Base-by-base conservation (phyloP, 2,113 vertebrate species). In the Engraulis encrasicolus region DNA sequence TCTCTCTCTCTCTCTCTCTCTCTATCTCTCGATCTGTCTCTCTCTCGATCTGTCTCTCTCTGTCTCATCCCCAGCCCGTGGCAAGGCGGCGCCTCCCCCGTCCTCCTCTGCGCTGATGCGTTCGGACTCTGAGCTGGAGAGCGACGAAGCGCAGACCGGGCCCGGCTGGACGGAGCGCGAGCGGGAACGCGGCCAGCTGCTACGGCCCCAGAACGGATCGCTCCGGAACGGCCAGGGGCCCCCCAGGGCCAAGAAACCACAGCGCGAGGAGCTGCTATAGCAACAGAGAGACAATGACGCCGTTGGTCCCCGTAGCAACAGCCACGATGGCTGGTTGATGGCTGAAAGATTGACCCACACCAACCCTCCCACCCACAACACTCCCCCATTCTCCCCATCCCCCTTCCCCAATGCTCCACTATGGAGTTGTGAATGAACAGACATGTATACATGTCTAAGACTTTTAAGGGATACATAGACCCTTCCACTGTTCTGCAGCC, bases 71-170 rank as follows among this genome's bases (percentile, higher is more conserved):
- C 2, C 91, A 99, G 98, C 94, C 82, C 97, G 96, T 6, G 89
- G 96, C 87, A 99, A 99, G 91, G 91, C 95, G 0, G 90, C 92
- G 2, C 95, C 96, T 0, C 84, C 91, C n/a, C 96, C 94, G 83
- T 89, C 95, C 82, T 97, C 95, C 86, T 99, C 97, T 0, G 97
- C 97, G 85, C 95, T 99, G 91, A 99, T 99, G 98, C 97, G 95
- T 89, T 99, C 98, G 0, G 98, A 99, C 91, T 99, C 98, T 0
- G 98, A 99, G 74, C 92, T 99, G 94, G 97, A 99, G 92, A 99
- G 98, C 0, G 98, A 99, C 0, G 98, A 99, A 0, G 97, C 96
- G 49, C 96, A 97, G 58, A 91, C 88, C 0, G 92, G 92, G 4
- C 95, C 96, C 89, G 96, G 96, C 0, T 99, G 98, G 98, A 96